phyloP scores from a whole-genome alignment of 1,140 invertebrate genomes.

The Delia radicum region DNA sequence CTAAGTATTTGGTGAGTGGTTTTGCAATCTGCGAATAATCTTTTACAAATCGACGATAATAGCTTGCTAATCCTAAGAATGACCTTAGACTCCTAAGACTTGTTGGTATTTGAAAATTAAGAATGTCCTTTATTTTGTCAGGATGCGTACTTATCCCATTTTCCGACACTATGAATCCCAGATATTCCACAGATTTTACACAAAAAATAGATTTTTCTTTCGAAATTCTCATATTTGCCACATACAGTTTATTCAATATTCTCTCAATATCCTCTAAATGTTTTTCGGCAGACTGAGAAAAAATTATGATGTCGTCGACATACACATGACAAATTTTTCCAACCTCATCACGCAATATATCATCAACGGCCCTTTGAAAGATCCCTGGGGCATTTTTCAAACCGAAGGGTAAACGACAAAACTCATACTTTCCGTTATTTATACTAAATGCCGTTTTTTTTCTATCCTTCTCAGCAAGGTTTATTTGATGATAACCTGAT shows the following conservation, averaged over 20 bases:
- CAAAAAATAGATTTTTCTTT: slow-evolving; percentile 52
- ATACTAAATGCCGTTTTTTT: background rate
- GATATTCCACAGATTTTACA: slow-evolving; percentile 33
- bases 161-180: slow-evolving; percentile 13
- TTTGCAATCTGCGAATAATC: background rate
- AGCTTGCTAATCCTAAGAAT: background rate
- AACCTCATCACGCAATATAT: slow-evolving; percentile 18
- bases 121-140: slow-evolving; percentile 33
- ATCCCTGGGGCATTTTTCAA: no score
- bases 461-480: background rate
- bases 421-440: background rate
- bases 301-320: slow-evolving; percentile 28
- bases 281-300: background rate
- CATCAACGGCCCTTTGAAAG: slow-evolving; percentile 20
- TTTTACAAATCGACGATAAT: slow-evolving; percentile 4
- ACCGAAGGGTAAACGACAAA: background rate
- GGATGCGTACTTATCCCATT: slow-evolving; percentile 29
- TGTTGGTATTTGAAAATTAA: slow-evolving; percentile 24
- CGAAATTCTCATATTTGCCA: background rate
- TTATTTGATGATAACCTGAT: background rate
- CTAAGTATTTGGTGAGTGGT: background rate
- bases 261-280: background rate
- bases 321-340: slow-evolving; percentile 27
- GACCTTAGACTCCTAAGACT: background rate
- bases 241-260: background rate